Percentiles rank a stretch among this genome's conserved stretches.
Evolutionary conservation across 2,113 vertebrate species (phyloP).

Genomic region (Paradoxurus hermaphroditus): DNA sequence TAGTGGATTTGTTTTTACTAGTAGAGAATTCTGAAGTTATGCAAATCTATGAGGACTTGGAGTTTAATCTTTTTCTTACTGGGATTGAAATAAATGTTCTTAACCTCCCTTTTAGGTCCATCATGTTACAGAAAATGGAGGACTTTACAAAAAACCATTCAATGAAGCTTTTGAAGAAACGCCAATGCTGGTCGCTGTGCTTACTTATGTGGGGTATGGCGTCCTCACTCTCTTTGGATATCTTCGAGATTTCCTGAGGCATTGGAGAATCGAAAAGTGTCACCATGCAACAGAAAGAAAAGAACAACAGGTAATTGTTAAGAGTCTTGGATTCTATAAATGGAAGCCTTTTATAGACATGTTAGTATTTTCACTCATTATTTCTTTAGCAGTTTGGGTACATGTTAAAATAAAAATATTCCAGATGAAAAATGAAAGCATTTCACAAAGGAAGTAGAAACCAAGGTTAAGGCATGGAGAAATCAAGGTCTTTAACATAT

Average conservation of each 20-base stretch:
- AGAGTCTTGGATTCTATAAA: slow-evolving; percentile 20
- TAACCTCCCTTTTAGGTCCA: slow-evolving; percentile 82
- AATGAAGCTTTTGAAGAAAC: slow-evolving; percentile 96
- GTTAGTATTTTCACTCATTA: not conserved
- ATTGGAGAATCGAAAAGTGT: slow-evolving; percentile 96
- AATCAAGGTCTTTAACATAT: not conserved
- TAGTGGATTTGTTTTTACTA: not conserved
- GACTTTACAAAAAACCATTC: slow-evolving; percentile 93
- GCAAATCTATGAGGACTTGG: not conserved
- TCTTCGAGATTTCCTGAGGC: slow-evolving; percentile 94
- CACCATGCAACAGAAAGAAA: slow-evolving; percentile 93
- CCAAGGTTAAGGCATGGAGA: not conserved
- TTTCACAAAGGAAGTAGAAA: not conserved
- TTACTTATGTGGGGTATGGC: slow-evolving; percentile 97
- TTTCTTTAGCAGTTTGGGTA: not conserved
- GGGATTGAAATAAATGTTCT: slow-evolving; percentile 21
- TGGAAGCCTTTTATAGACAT: not conserved
- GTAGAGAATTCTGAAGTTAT: not conserved
- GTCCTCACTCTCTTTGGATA: slow-evolving; percentile 98
- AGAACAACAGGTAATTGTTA: slow-evolving; percentile 91
- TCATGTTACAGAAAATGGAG: slow-evolving; percentile 87
- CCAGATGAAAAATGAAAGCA: not conserved
- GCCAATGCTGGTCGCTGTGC: slow-evolving; percentile 95
- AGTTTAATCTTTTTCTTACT: slow-evolving; percentile 22
- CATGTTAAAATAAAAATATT: slow-evolving; percentile 24